phyloP scores from a whole-genome alignment of 1,140 invertebrate genomes.

The Lutraria rhynchaena region DNA sequence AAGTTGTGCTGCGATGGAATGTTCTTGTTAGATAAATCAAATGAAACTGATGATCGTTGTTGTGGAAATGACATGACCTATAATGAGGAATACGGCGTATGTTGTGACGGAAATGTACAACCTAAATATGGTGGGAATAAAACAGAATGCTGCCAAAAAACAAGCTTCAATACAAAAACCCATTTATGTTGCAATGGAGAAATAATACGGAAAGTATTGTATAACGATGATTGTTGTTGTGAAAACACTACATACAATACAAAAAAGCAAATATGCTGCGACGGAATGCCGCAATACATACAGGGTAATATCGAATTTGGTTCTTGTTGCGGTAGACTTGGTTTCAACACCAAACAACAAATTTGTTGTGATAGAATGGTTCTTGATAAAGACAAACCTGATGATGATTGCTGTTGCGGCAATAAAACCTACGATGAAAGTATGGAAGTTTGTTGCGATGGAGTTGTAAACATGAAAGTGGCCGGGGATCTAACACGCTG shows the following conservation, averaged over 20 bases:
- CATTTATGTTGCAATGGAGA: conserved; percentile 32
- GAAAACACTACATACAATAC: conserved; percentile 24
- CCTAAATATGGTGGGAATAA: background rate
- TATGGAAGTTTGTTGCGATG: conserved; percentile 40
- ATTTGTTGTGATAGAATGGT: conserved; percentile 23
- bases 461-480: background rate
- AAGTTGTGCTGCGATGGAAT: conserved; percentile 22
- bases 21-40: background rate
- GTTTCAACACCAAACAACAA: conserved; percentile 16
- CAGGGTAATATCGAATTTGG: conserved; percentile 3
- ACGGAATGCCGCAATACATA: conserved; percentile 21
- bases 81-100: conserved; percentile 8
- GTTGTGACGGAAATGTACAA: conserved; percentile 16
- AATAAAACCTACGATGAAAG: conserved; percentile 25
- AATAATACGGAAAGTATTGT: background rate
- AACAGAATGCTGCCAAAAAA: conserved; percentile 13
- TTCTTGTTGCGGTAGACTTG: conserved; percentile 8
- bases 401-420: conserved; percentile 29
- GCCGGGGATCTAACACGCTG: conserved; percentile 6
- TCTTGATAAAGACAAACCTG: background rate
- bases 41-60: conserved; percentile 22
- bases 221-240: conserved; percentile 32
- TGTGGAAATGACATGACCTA: conserved; percentile 25
- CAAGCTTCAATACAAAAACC: conserved; percentile 12
- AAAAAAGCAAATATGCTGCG: conserved; percentile 14